A percentile compares a stretch with the other conserved stretches of the same genome.
These are phyloP conservation scores for Nyctibius grandis DNA, from an alignment of 2,797 vertebrate genomes.

Conservation along the genomic window DNA sequence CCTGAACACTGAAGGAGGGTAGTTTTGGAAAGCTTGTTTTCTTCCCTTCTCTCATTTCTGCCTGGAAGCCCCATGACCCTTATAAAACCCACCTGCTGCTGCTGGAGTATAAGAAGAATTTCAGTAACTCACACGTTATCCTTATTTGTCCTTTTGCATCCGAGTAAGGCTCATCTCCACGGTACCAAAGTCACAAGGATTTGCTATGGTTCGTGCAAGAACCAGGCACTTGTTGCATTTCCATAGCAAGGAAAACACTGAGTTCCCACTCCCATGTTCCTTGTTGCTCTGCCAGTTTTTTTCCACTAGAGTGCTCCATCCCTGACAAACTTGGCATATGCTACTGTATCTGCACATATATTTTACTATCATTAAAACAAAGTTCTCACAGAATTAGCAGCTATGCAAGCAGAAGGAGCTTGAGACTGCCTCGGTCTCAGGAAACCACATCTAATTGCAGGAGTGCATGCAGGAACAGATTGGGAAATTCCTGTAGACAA, in stretches of 20 bases:
- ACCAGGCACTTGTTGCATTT: neutral
- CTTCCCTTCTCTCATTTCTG: neutral
- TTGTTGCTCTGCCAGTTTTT: neutral
- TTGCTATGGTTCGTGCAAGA: neutral
- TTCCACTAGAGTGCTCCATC: neutral
- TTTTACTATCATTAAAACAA: neutral
- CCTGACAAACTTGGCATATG: neutral
- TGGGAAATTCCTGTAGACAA: neutral
- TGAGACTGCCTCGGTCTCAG: neutral
- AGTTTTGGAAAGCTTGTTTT: neutral
- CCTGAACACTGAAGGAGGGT: neutral
- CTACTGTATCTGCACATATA: neutral
- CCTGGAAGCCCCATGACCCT: neutral
- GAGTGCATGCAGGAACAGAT: neutral
- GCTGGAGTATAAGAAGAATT: neutral
- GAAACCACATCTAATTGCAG: neutral
- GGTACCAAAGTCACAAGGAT: neutral
- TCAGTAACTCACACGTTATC: accelerated
- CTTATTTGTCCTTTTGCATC: neutral
- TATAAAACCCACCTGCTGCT: neutral
- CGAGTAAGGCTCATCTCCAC: neutral
- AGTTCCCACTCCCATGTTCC: neutral
- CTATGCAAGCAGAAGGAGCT: neutral
- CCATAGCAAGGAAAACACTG: neutral
- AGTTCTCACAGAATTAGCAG: neutral